Evolutionary conservation across 2,113 vertebrate genomes (phyloP), one percentile per base, ranked within the genome.

Genomic region (Sinocyclocheilus rhinocerous): DNA sequence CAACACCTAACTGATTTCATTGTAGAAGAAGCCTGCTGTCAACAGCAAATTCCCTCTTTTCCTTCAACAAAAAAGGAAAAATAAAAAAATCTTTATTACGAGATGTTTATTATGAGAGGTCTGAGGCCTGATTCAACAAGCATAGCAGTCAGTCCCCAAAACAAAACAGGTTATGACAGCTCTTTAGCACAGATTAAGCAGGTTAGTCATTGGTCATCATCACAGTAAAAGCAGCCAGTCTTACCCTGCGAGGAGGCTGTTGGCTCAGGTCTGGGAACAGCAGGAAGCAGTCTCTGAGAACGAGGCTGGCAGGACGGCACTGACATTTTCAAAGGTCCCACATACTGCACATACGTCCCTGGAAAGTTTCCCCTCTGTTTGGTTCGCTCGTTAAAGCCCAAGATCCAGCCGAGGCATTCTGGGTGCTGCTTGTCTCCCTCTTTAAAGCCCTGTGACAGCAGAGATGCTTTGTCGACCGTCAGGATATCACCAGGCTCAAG

Each of bases 331-430:
- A 98, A 94, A 0, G 95, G 95, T 22, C 97, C 97, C 73, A 97
- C 91, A 2, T 97, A 99, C 92, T 97, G 94, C 22, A 98, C 97
- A 0, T 97, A 98, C 0, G 97, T 98, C 86, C 97, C 97, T 0
- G 97, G 97, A 76, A 98, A 98, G 91, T 98, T 96, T 0, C 97
- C 97, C 24, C 96, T 96, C 92, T 98, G 97, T 87, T 96, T 96
- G 50, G 97, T 97, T 84, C 96, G 95, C 89, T 99, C 96, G 0
- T 98, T 99, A 94, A 96, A 92, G 0, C 97, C 97, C 10, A 97
- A 93, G 86, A 99, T 97, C 97, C 97, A 98, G 78, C 97, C 97
- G 1, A 99, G 94, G 3, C 65, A 92, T 69, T 96, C 94, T 0
- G 97, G 97, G 36, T 90, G 94, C 92, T 96, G 94, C 90, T 95